Conservation (phyloP, 2,797 vertebrate species). For the Chaenodraco wilsoni region DNA sequence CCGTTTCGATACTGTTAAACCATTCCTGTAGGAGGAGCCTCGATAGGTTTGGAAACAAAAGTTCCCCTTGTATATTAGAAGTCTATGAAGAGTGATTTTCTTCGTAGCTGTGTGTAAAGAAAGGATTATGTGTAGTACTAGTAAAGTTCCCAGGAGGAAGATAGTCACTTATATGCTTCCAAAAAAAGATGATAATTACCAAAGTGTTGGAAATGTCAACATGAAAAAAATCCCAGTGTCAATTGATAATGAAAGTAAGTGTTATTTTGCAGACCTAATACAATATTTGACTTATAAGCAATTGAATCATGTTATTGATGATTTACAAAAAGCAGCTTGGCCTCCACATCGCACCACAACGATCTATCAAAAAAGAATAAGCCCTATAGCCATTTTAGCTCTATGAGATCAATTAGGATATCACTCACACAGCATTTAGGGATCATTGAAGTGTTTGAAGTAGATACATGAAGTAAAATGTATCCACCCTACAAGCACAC, state of each 20-base stretch:
- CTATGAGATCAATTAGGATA: background rate
- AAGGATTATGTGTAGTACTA: conserved; percentile 29
- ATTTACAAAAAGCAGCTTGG: background rate
- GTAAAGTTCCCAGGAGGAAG: conserved; percentile 20
- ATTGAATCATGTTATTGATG: background rate
- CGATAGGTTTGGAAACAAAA: conserved; percentile 42
- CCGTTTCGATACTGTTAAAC: background rate
- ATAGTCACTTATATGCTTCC: conserved; percentile 26
- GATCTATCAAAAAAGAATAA: background rate
- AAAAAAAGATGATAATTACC: background rate
- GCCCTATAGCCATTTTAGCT: background rate
- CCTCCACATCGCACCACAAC: background rate
- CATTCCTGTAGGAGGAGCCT: background rate
- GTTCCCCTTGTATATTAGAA: conserved; percentile 44
- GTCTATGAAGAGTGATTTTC: conserved; percentile 42
- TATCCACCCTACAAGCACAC: background rate
- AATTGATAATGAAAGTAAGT: too few relatives aligned
- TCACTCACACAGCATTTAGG: background rate
- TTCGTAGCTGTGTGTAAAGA: conserved; percentile 31
- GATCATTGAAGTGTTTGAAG: background rate
- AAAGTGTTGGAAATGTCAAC: background rate
- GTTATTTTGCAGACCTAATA: background rate
- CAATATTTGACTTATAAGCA: background rate
- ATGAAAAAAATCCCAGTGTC: too few relatives aligned
- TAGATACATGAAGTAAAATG: background rate